Conservation (phyloP, 2,888 invertebrate genomes). For the Drosophila ezoana region DNA sequence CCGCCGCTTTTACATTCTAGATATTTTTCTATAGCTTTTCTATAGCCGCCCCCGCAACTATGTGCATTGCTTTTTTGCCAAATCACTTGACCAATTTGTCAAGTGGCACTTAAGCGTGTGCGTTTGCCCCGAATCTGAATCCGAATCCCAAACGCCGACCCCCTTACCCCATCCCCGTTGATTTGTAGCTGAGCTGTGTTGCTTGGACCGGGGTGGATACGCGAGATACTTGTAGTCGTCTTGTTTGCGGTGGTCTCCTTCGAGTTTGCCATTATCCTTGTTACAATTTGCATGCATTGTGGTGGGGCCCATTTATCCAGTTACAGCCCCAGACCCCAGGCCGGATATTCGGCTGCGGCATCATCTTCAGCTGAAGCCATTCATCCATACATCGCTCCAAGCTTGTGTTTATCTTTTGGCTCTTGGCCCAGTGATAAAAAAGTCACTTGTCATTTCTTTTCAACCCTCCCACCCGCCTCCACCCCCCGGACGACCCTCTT, state of each 20-base stretch:
- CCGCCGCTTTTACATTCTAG: background rate
- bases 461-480: conserved; percentile 25
- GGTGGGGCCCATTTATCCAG: conserved; percentile 51
- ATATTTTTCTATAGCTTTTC: conserved; percentile 36
- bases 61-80: conserved; percentile 70
- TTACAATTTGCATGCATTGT: conserved; percentile 77
- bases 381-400: conserved; percentile 63
- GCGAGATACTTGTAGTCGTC: conserved; percentile 48
- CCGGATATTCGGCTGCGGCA: conserved; percentile 1
- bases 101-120: conserved; percentile 79
- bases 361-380: conserved; percentile 48
- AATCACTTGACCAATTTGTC: conserved; percentile 85
- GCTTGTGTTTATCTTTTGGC: conserved; percentile 48
- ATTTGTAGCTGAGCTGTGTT: conserved; percentile 6
- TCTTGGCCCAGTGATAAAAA: conserved; percentile 66
- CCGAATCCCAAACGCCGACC: background rate
- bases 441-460: conserved; percentile 72
- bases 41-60: conserved; percentile 13
- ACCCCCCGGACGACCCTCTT: conserved; percentile 1
- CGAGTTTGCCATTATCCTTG: conserved; percentile 75
- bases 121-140: conserved; percentile 28
- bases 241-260: conserved; percentile 74
- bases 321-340: conserved; percentile 5
- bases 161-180: background rate
- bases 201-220: conserved; percentile 50